Base-by-base conservation (phyloP, 2,113 vertebrate species). In the Haemorhous mexicanus region DNA sequence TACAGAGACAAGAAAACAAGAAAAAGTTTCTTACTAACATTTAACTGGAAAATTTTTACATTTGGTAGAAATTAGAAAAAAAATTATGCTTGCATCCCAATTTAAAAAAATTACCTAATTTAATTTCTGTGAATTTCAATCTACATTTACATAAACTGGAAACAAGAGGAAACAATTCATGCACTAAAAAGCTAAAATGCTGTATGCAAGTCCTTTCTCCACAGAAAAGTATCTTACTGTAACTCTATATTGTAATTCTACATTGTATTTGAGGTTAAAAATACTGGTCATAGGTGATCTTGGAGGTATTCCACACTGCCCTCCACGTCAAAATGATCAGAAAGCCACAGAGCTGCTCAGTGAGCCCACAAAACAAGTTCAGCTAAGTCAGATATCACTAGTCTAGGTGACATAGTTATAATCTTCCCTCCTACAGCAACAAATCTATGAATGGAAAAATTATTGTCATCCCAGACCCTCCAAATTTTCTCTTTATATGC, bases 61-160 rank as follows among this genome's bases (percentile, higher is more conserved):
- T 87, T 87, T 47, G 69, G 62, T 16, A 86, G 11, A 73, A 62
- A 83, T 73, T 33, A 44, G 20, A 62, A 46, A 88, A 33, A 79
- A 79, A 47, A 1, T 2, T 52, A 49, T 69, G 4, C 39, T 69
- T 80, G 12, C 11, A 67, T 55, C n/a, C 37, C 52, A 49, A 85
- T 79, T 80, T 10, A 73, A 88, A 91, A 61, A 30, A 81, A 84
- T 35, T 43, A 37, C 18, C 17, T 73, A 76, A 66, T 80, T 95
- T 68, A 64, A 70, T 63, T 39, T 70, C 26, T 47, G 11, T 76
- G 69, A 76, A 69, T 73, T 37, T 11, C 35, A 72, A 85, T 37
- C 23, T 55, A 26, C 0, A 0, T 76, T 83, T 68, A 53, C 11
- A 8, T 37, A 92, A 89, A 76, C 6, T 78, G 32, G 16, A 83